Evolutionary conservation across 2,113 vertebrate genomes (phyloP).

Genomic region (Hemiscyllium ocellatum): DNA sequence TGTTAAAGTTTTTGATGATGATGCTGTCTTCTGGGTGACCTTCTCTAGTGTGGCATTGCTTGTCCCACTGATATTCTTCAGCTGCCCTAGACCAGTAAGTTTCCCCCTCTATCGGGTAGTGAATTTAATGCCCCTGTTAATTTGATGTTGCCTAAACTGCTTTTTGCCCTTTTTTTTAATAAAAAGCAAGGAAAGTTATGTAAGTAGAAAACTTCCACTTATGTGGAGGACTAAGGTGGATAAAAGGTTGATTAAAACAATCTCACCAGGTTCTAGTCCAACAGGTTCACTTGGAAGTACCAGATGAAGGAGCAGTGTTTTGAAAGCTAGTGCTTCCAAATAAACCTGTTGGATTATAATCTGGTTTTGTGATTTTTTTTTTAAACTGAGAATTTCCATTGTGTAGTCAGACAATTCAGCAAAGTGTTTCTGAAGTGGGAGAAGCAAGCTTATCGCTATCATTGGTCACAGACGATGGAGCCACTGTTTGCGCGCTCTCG

Average conservation of each 20-base stretch:
- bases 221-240: too few species aligned
- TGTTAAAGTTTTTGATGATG: slow-evolving; percentile 64
- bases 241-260: too few species aligned
- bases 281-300: too few species aligned
- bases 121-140: neutral
- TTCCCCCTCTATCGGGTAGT: neutral
- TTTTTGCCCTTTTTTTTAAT: neutral
- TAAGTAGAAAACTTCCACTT: neutral
- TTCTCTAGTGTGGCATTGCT: slow-evolving; percentile 66
- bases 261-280: too few species aligned
- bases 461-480: neutral
- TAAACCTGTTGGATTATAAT: too few species aligned
- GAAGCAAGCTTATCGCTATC: neutral
- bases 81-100: slow-evolving; percentile 80
- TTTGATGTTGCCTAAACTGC: neutral
- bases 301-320: too few species aligned
- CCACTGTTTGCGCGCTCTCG: too few species aligned
- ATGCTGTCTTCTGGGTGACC: slow-evolving; percentile 79
- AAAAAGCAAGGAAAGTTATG: neutral
- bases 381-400: neutral
- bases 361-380: too few species aligned
- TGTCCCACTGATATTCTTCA: slow-evolving; percentile 69
- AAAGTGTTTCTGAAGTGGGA: neutral
- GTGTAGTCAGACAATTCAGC: neutral
- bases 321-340: too few species aligned